Base-by-base conservation (phyloP, 2,113 vertebrate species). In the Equus przewalskii region DNA sequence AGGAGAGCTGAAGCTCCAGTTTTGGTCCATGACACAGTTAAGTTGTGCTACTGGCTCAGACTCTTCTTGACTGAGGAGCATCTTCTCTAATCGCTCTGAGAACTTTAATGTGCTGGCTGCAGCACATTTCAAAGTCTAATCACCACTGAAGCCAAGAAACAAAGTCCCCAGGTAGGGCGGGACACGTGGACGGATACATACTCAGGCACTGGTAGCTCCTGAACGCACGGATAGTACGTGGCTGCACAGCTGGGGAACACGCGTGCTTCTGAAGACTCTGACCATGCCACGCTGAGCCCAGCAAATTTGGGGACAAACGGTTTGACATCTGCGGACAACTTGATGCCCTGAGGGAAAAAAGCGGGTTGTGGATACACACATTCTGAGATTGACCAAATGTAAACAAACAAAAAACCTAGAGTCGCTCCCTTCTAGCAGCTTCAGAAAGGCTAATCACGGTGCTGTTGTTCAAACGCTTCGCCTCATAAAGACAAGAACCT, bases 271-370 rank as follows among this genome's bases (percentile, higher is more conserved):
- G 98, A 98, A 80, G 98, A 92, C 87, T 99, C 98, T 97, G 98
- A 93, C 98, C 98, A 98, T 30, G 97, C 73, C 96, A 98, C 94
- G 70, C 94, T 84, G 94, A 98, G 97, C 12, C 91, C 96, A 7
- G 44, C 92, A 95, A 98, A 98, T 93, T 98, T 99, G 96, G 99
- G 98, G 72, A 99, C 98, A 98, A 99, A 99, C 0, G 98, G 98
- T 98, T 99, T 98, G 97, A 99, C 98, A 97, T 99, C 99, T 97
- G 98, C 98, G 98, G 98, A 99, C 96, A 99, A 98, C 98, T 97
- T 98, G 98, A 98, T 94, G 72, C 97, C 90, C 98, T 99, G 91
- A 97, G 96, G 97, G 97, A 94, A 64, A 98, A 98, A 98, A 97
- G n/a, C 0, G 3, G 2, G 28, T 93, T 98, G 97, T 97, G 94